A percentile compares a stretch with the other conserved stretches of the same genome.
phyloP scores from a whole-genome alignment of 2,888 invertebrate genomes.

The Phengaris arion region DNA sequence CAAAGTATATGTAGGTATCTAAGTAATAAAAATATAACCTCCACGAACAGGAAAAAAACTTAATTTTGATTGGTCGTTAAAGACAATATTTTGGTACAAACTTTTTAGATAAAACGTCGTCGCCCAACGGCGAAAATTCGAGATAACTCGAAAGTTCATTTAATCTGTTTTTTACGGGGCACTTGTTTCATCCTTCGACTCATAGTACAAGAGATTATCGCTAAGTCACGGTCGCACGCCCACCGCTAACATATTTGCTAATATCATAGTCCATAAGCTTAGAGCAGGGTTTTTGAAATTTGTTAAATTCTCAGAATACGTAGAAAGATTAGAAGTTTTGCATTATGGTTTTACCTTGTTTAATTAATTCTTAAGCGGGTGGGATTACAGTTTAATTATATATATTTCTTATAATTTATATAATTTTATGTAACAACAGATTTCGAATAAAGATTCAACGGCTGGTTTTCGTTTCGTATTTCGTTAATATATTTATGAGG shows the following conservation, averaged over 20 bases:
- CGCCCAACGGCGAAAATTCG: neutral
- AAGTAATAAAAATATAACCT: no score
- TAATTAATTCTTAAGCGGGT: neutral
- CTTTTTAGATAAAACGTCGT: neutral
- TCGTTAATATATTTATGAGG: no score
- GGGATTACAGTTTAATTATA: no score
- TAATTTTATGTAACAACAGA: no score
- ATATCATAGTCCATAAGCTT: conserved; percentile 9
- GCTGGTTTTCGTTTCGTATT: no score
- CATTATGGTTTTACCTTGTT: neutral
- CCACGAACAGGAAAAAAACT: neutral
- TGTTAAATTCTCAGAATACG: neutral
- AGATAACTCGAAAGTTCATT: neutral
- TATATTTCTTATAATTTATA: no score
- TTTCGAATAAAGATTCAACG: no score
- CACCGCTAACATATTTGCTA: neutral
- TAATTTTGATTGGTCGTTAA: neutral
- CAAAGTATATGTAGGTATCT: no score
- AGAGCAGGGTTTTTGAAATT: neutral
- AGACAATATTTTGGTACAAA: conserved; percentile 1
- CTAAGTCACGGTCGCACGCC: neutral
- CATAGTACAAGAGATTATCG: conserved; percentile 1
- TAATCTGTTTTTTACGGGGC: conserved; percentile 4
- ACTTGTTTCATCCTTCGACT: neutral
- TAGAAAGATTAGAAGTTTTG: neutral